These are phyloP conservation scores for Probaryconus sp. DNA, from an alignment of 1,140 invertebrate species.

Conservation along the genomic window DNA sequence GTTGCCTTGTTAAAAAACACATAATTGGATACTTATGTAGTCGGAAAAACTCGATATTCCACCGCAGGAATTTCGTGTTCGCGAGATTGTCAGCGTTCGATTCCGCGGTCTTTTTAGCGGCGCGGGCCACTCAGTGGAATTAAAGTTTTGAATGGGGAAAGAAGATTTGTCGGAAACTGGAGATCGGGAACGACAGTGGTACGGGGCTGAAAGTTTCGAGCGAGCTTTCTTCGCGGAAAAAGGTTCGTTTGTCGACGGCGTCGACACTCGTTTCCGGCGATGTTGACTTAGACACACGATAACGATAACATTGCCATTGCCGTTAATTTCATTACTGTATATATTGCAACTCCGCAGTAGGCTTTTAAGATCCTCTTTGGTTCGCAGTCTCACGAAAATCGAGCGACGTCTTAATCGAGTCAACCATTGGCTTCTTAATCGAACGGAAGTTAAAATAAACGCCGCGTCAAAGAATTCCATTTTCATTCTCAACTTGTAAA, in stretches of 20 bases:
- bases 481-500: slow-evolving; percentile 33
- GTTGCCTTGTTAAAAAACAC: slow-evolving; percentile 10
- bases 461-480: slow-evolving; percentile 15
- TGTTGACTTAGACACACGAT: slow-evolving; percentile 20
- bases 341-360: neutral
- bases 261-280: slow-evolving; percentile 28
- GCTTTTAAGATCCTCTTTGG: slow-evolving; percentile 20
- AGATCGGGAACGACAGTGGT: no score
- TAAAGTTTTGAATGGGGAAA: slow-evolving; percentile 22
- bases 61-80: slow-evolving; percentile 6
- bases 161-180: slow-evolving; percentile 9
- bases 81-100: slow-evolving; percentile 5
- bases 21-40: slow-evolving; percentile 41
- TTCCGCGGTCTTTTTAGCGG: slow-evolving; percentile 2
- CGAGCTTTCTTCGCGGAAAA: slow-evolving; percentile 21
- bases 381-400: neutral
- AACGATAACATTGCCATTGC: slow-evolving; percentile 25
- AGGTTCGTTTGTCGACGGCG: slow-evolving; percentile 18
- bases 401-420: slow-evolving; percentile 27
- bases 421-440: slow-evolving; percentile 26
- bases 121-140: slow-evolving; percentile 14
- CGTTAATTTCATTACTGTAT: slow-evolving; percentile 15
- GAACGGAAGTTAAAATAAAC: slow-evolving; percentile 39
- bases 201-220: slow-evolving; percentile 35
- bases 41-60: no score